These are phyloP conservation scores for Sebastes cheni DNA, from an alignment of 2,797 vertebrate species.

Conservation along the genomic window DNA sequence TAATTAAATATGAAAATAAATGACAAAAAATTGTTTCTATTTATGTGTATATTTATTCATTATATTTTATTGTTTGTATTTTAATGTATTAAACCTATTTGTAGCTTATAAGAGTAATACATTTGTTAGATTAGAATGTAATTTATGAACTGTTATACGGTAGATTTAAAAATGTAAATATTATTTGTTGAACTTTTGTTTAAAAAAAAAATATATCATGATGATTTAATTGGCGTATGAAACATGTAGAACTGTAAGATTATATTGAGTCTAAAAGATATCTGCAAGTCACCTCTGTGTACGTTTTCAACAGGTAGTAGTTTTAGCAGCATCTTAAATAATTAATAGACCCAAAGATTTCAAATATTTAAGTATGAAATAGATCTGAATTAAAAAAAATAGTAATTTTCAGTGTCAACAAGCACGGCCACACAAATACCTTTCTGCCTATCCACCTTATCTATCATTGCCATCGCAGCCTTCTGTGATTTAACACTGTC, in stretches of 20 bases:
- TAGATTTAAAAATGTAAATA: no score
- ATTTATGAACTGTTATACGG: no score
- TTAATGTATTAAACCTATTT: no score
- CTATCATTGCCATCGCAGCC: not conserved
- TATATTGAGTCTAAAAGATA: not conserved
- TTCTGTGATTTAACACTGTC: slow-evolving; percentile 8
- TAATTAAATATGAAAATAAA: no score
- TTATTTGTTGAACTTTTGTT: no score
- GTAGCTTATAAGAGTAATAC: no score
- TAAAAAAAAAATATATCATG: no score
- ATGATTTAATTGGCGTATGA: no score
- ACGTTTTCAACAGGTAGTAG: not conserved
- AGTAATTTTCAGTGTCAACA: not conserved
- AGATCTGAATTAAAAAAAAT: not conserved
- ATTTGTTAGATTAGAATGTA: no score
- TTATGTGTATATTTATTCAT: no score
- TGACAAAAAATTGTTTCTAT: not conserved
- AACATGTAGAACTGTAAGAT: not conserved
- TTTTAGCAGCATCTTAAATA: not conserved
- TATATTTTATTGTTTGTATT: no score
- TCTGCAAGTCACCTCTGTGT: not conserved
- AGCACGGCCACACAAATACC: not conserved
- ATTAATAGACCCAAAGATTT: not conserved
- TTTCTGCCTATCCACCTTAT: not conserved
- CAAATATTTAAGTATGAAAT: slow-evolving; percentile 4